Percentiles rank a stretch among this genome's conserved stretches.
These are phyloP conservation scores for Caenorhabditis wallacei DNA, from an alignment of 2,888 invertebrate genomes.

Conservation along the genomic window DNA sequence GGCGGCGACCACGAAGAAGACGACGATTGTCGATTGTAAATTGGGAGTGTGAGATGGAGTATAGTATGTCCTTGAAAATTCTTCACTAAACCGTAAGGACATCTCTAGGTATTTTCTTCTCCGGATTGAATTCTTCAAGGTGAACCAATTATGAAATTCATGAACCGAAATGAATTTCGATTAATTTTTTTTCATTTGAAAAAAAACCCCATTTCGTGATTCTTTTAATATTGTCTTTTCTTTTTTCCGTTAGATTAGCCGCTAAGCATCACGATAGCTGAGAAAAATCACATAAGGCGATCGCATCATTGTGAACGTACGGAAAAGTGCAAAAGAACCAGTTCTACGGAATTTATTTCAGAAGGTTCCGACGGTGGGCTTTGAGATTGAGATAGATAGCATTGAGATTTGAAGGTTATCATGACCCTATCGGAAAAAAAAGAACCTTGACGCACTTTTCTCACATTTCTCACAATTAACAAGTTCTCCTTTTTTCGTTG, in stretches of 20 bases:
- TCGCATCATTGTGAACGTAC: conserved; percentile 12
- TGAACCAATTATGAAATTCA: background rate
- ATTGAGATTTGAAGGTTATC: conserved; percentile 34
- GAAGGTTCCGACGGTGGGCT: background rate
- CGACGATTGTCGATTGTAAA: conserved; percentile 35
- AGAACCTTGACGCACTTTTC: conserved; percentile 3
- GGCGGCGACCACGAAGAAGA: conserved; percentile 19
- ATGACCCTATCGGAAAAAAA: conserved; percentile 1
- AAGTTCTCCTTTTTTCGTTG: background rate
- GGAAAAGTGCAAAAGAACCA: conserved; percentile 50
- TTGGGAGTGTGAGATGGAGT: conserved; percentile 41
- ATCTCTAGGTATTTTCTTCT: background rate
- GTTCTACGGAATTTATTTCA: conserved; percentile 38
- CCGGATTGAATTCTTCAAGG: background rate
- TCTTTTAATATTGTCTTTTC: background rate
- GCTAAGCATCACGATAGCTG: background rate
- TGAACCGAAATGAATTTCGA: background rate
- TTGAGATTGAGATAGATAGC: conserved; percentile 4
- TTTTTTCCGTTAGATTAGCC: background rate
- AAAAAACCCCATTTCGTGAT: background rate
- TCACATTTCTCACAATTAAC: background rate
- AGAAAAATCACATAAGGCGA: background rate
- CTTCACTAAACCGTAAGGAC: conserved; percentile 38
- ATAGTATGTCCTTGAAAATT: conserved; percentile 40
- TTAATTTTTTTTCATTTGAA: background rate